These are phyloP conservation scores for Pelosia muscerda DNA, from an alignment of 2,888 invertebrate genomes.

Conservation along the genomic window DNA sequence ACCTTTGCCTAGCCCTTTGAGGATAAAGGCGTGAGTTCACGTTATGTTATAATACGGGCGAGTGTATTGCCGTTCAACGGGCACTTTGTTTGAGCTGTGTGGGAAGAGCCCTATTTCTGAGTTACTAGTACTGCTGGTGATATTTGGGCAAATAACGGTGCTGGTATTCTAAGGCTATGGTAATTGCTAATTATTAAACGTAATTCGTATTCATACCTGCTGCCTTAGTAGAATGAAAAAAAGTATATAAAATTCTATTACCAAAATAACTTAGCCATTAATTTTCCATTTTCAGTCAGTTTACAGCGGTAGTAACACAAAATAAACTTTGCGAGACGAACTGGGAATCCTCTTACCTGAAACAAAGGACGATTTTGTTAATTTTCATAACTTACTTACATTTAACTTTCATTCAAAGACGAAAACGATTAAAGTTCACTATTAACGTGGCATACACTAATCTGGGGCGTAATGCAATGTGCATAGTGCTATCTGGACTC, in stretches of 20 bases:
- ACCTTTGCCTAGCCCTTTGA: too few relatives aligned
- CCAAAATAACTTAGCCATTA: neutral
- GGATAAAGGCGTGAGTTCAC: too few relatives aligned
- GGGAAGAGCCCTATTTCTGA: too few relatives aligned
- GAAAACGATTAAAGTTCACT: neutral
- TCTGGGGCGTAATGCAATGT: neutral
- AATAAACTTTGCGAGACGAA: slow-evolving; percentile 31
- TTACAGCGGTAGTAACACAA: slow-evolving; percentile 19
- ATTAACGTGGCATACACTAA: neutral
- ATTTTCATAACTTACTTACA: slow-evolving; percentile 5
- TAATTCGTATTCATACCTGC: too few relatives aligned
- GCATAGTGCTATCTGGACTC: neutral
- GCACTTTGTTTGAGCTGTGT: too few relatives aligned
- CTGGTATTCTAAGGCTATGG: too few relatives aligned
- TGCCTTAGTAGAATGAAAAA: too few relatives aligned
- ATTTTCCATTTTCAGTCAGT: slow-evolving; percentile 20
- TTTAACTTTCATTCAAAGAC: slow-evolving; percentile 28
- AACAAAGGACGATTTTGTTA: neutral
- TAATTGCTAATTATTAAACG: too few relatives aligned
- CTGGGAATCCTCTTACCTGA: slow-evolving; percentile 21
- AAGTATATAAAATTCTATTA: neutral
- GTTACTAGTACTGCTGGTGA: too few relatives aligned
- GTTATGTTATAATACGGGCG: too few relatives aligned
- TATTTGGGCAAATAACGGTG: too few relatives aligned
- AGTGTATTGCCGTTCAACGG: too few relatives aligned